Base-by-base conservation (phyloP, 2,888 invertebrate genomes). In the Caenorhabditis becei region DNA sequence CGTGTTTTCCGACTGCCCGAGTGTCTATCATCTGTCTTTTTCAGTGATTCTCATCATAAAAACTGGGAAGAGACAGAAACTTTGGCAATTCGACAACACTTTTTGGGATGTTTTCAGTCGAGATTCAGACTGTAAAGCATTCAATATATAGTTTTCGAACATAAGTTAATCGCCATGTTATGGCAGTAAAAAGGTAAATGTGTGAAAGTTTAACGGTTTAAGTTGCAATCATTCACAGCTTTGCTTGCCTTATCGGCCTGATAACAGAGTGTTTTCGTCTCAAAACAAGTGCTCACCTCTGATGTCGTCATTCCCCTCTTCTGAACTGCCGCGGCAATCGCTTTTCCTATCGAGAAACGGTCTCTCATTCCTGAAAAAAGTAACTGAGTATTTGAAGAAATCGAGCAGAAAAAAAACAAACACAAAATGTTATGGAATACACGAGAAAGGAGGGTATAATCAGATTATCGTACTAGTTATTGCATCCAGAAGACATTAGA, bases 341-440 rank as follows among this genome's bases (percentile, higher is more conserved):
- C 74, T 51, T 65, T 49, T 66, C 65, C 66, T 59, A 74, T 74
- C 18, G 74, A 74, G 26, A 74, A 74, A 58, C 74, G 74, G 49
- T 74, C 74, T 65, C 74, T 58, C 74, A 74, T 74, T 58, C 35
- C 24, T 58, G 67, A 28, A 44, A 41, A 61, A 18, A 24, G 18
- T n/a, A 41, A 32, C 51, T 16, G 35, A 37, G 26, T 18, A 26
- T 18, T 10, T n/a, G 20, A 20, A n/a, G 47, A 47, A 2, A 26
- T 20, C 24, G 47, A 47, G 47, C 37, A 54, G 26, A 24, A 24
- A n/a, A 44, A 24, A 47, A 26, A 20, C 16, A 24, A 47, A 49
- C n/a, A n/a, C n/a, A n/a, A n/a, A n/a, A n/a, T n/a, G n/a, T n/a
- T n/a, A n/a, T n/a, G n/a, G n/a, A 51, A 51, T 51, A 53, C n/a